A percentile compares a stretch with the other conserved stretches of the same genome.
Evolutionary conservation across 1,140 invertebrate genomes (phyloP).

Genomic region (Diorhabda sublineata): DNA sequence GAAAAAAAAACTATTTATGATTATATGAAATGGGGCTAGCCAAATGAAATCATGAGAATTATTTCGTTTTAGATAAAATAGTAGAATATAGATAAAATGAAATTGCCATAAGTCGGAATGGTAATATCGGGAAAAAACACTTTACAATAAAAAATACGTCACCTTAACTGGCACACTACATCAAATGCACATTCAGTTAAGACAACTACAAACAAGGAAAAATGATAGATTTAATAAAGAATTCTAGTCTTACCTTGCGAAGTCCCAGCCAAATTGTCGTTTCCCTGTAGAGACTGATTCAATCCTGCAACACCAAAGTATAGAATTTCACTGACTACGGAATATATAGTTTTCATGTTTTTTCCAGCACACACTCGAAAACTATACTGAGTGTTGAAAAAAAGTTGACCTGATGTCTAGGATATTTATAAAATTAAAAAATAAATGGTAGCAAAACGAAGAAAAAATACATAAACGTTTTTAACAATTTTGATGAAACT

Average conservation of each 20-base stretch:
- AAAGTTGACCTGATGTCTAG: no score
- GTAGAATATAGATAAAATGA: neutral
- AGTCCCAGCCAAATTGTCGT: conserved; percentile 70
- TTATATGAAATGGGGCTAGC: no score
- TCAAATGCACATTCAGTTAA: conserved; percentile 19
- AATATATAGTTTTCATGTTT: no score
- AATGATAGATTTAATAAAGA: neutral
- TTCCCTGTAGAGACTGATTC: conserved; percentile 59
- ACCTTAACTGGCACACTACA: conserved; percentile 22
- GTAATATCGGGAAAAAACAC: neutral
- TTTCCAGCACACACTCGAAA: no score
- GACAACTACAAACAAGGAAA: conserved; percentile 12
- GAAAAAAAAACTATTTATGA: no score
- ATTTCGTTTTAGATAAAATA: conserved; percentile 4
- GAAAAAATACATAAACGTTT: no score
- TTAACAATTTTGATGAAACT: no score
- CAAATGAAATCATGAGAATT: no score
- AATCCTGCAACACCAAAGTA: conserved; percentile 54
- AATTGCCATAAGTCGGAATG: neutral
- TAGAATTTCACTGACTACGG: neutral
- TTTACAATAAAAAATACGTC: conserved; percentile 3
- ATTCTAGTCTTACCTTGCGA: conserved; percentile 73
- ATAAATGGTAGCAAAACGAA: no score
- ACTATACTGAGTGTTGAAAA: no score
- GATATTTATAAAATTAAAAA: no score